Conservation (phyloP, 2,888 invertebrate genomes). For the Protonemura montana region DNA sequence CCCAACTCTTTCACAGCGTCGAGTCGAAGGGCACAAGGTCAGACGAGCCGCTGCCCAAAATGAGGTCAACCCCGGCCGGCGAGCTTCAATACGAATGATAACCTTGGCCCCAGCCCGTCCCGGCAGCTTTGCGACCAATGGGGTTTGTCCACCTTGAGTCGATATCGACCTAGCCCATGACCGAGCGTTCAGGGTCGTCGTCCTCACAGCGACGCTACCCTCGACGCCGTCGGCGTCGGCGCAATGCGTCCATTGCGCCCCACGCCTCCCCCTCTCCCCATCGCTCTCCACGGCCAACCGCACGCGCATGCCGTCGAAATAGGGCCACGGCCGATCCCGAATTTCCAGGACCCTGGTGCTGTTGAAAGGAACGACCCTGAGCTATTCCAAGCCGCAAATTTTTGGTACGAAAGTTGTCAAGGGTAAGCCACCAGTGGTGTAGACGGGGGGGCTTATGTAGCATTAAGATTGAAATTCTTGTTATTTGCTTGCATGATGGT, state of each 20-base stretch:
- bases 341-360: background rate
- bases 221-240: conserved; percentile 45
- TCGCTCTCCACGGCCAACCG: conserved; percentile 34
- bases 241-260: conserved; percentile 24
- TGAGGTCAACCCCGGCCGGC: conserved; percentile 37
- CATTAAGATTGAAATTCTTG: too few species aligned
- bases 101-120: conserved; percentile 46
- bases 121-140: conserved; percentile 28
- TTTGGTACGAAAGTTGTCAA: conserved; percentile 9
- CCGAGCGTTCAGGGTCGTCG: conserved; percentile 52
- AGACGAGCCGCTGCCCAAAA: conserved; percentile 16
- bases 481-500: too few species aligned
- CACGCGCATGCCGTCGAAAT: conserved; percentile 34
- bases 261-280: conserved; percentile 7
- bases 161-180: conserved; percentile 44
- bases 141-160: conserved; percentile 41
- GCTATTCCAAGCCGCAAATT: conserved; percentile 17
- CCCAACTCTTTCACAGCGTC: background rate
- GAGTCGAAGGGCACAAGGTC: conserved; percentile 27
- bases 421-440: background rate
- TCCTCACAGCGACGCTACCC: conserved; percentile 50
- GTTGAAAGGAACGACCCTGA: conserved; percentile 9
- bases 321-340: conserved; percentile 44
- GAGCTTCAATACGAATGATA: conserved; percentile 29
- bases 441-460: too few species aligned